Evolutionary conservation across 2,888 invertebrate genomes (phyloP).

Genomic region (Melangyna quadrimaculata): DNA sequence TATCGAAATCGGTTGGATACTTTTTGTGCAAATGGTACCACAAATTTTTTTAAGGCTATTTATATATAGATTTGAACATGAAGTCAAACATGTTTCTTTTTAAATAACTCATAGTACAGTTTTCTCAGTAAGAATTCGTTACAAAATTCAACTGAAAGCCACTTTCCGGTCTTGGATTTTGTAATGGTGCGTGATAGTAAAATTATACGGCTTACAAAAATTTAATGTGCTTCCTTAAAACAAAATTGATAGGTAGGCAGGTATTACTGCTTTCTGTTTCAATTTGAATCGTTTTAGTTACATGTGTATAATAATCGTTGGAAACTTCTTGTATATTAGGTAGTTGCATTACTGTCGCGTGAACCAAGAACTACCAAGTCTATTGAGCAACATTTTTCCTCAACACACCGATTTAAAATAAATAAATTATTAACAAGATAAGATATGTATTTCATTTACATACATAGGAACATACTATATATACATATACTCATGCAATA

Average conservation of each 20-base stretch:
- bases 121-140: no score
- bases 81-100: no score
- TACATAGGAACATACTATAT: neutral
- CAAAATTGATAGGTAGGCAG: neutral
- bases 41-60: no score
- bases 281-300: conserved; percentile 5
- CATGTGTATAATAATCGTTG: neutral
- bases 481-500: no score
- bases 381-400: neutral
- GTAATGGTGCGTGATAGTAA: neutral
- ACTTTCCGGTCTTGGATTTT: neutral
- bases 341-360: neutral
- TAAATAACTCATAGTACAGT: no score
- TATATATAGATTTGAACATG: no score
- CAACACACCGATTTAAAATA: neutral
- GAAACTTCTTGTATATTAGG: neutral
- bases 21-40: no score
- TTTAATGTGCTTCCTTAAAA: neutral
- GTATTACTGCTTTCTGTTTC: conserved; percentile 9
- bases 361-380: neutral
- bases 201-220: neutral
- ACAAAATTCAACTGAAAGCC: neutral
- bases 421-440: neutral
- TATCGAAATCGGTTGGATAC: no score
- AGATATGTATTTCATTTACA: neutral